phyloP scores from a whole-genome alignment of 2,797 vertebrate genomes.

The Protonibea diacanthus region DNA sequence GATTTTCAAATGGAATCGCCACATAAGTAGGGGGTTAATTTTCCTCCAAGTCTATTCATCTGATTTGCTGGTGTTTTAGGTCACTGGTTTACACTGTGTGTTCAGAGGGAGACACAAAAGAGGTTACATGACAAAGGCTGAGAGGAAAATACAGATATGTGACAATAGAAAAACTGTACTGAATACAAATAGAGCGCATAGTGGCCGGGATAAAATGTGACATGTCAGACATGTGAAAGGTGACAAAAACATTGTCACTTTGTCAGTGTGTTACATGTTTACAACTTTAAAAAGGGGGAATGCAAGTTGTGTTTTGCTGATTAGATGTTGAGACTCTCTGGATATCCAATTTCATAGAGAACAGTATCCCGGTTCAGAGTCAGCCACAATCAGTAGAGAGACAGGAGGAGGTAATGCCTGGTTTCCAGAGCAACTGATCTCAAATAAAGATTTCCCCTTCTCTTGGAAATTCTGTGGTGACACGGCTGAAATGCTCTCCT shows the following conservation, averaged over 20 bases:
- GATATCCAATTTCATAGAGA: conserved; percentile 55
- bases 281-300: conserved; percentile 2
- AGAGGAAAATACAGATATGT: conserved; percentile 27
- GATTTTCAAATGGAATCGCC: conserved; percentile 88
- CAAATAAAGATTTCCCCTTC: conserved; percentile 93
- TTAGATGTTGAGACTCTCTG: conserved; percentile 17
- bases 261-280: conserved; percentile 1
- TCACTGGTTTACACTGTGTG: conserved; percentile 71
- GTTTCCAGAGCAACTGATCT: conserved; percentile 75
- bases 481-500: conserved; percentile 83
- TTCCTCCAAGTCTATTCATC: conserved; percentile 83
- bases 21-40: conserved; percentile 89
- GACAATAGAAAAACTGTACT: conserved; percentile 2
- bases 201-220: conserved; percentile 5
- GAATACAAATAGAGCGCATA: not conserved
- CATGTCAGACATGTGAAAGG: not conserved
- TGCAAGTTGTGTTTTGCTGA: conserved; percentile 18
- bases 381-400: conserved; percentile 35
- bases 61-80: conserved; percentile 83
- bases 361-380: conserved; percentile 42
- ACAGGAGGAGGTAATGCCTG: conserved; percentile 48
- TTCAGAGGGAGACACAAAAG: conserved; percentile 39
- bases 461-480: conserved; percentile 82
- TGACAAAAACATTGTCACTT: conserved; percentile 1
- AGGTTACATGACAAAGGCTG: conserved; percentile 35